Evolutionary conservation across 2,113 vertebrate genomes (phyloP), one percentile per base, ranked within the genome.

Genomic region (Epinephelus lanceolatus): DNA sequence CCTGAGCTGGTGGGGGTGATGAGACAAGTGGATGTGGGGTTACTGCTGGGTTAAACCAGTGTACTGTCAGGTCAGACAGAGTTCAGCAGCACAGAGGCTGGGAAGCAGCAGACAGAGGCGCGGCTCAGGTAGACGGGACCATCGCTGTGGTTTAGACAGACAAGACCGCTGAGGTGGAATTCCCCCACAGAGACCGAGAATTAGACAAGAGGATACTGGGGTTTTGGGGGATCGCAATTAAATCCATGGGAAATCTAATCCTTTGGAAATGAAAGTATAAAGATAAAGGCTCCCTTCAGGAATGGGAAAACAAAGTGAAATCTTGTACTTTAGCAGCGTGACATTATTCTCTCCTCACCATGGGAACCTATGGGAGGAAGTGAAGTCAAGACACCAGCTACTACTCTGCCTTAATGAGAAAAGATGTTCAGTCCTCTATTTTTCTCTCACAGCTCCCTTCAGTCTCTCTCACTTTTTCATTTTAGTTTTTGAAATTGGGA

Each of bases 11-110:
- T 68, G 25, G 62, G 71, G 83, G 73, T 51, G 86, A 85, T 86
- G 87, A 90, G 81, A 88, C 84, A 42, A 89, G 86, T 69, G 60
- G 76, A 86, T 83, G 76, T 33, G 86, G 70, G 92, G 91, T 90
- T 84, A 90, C 76, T 8, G 73, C 83, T 69, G 73, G 92, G 92
- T 93, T 91, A 91, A 91, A 91, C 62, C 91, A 71, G 87, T 76
- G 69, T 73, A 57, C 86, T 81, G 88, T 86, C 85, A 78, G 93
- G 89, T 94, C 93, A 91, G 60, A 15, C 78, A 66, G 86, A 93
- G 93, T 92, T 93, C 92, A 93, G 81, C 53, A 14, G 57, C 53
- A 47, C 67, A 57, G 70, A 68, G 67, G 67, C 72, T 78, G 23
- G 81, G 80, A 83, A 77, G 87, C 63, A 78, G 56, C 52, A 86